A percentile compares a stretch with the other conserved stretches of the same genome.
These are phyloP conservation scores for Xenotilapia caudafasciata DNA, from an alignment of 2,113 vertebrate genomes.

Conservation along the genomic window DNA sequence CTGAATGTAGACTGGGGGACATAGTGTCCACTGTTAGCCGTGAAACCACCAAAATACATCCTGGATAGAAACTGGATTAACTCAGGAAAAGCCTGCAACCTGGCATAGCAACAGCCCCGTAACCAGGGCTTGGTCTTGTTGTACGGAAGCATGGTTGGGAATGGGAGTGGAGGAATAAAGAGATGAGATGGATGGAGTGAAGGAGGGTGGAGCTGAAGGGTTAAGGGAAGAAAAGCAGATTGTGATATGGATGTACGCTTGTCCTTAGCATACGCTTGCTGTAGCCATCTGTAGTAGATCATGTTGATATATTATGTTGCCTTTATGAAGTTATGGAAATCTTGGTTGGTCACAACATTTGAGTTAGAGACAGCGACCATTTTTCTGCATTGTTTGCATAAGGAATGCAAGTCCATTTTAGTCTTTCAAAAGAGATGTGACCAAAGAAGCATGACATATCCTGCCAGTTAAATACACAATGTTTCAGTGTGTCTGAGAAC, in stretches of 20 bases:
- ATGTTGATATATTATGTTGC: neutral
- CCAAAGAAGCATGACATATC: neutral
- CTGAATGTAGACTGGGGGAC: neutral
- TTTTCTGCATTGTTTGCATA: neutral
- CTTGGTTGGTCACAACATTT: neutral
- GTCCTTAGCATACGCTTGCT: neutral
- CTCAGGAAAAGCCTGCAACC: neutral
- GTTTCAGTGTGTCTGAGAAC: neutral
- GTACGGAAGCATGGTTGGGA: constrained; percentile 10
- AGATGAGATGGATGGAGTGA: constrained; percentile 16
- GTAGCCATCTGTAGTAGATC: neutral
- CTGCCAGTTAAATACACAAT: neutral
- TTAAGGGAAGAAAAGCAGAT: neutral
- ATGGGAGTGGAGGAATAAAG: constrained; percentile 24
- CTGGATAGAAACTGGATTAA: constrained; percentile 6
- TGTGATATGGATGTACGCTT: neutral
- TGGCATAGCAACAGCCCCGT: constrained; percentile 54
- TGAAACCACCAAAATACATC: neutral
- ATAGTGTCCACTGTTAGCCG: neutral
- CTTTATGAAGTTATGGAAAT: neutral
- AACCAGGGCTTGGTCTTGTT: constrained; percentile 32
- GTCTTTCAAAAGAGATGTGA: neutral
- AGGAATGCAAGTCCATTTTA: neutral
- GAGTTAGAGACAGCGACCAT: neutral
- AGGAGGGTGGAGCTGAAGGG: constrained; percentile 3